Evolutionary conservation across 2,113 vertebrate species (phyloP).

Genomic region (Gallinago paraguaiae): DNA sequence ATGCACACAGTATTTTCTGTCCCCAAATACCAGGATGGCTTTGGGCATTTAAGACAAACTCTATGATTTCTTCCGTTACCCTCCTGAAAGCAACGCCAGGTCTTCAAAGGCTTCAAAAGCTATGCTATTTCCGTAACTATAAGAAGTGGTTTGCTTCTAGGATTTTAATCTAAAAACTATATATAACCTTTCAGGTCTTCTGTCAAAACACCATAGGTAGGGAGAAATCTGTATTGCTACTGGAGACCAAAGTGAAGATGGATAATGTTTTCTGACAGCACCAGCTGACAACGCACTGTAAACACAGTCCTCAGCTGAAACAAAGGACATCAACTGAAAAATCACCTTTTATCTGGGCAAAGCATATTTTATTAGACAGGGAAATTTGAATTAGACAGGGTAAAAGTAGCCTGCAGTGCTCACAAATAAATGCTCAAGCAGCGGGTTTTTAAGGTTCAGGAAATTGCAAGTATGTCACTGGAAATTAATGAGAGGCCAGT

Average conservation of each 20-base stretch:
- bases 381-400: background rate
- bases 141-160: background rate
- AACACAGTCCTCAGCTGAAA: background rate
- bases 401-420: background rate
- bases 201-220: background rate
- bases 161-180: background rate
- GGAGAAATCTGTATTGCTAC: background rate
- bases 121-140: background rate
- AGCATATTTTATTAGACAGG: background rate
- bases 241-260: background rate
- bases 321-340: background rate
- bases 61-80: background rate
- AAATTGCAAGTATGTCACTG: background rate
- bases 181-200: background rate
- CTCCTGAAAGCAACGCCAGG: background rate
- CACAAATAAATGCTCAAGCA: background rate
- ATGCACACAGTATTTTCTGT: background rate
- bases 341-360: background rate
- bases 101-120: background rate
- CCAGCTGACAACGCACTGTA: rapidly evolving
- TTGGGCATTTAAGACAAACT: background rate
- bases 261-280: background rate
- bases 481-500: background rate
- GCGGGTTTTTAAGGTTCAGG: background rate
- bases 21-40: background rate